These are phyloP conservation scores for Helleia helle DNA, from an alignment of 2,888 invertebrate genomes.

Conservation along the genomic window DNA sequence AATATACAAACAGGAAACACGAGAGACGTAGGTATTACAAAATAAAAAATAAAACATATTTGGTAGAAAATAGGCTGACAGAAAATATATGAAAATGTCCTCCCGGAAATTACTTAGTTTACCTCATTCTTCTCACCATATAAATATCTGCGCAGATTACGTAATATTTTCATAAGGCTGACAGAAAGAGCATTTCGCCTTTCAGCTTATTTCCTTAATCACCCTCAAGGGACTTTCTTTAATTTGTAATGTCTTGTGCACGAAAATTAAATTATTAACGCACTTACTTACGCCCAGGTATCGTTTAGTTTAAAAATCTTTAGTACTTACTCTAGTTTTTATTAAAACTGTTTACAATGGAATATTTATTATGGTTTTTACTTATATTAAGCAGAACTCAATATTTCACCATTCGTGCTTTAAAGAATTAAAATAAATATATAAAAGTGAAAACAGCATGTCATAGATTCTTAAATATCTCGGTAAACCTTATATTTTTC, in stretches of 20 bases:
- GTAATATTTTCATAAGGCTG: slow-evolving; percentile 6
- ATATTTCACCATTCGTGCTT: too few species aligned
- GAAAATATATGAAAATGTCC: not conserved
- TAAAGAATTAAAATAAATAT: too few species aligned
- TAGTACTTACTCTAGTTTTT: too few species aligned
- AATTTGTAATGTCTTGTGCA: not conserved
- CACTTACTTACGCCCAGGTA: not conserved
- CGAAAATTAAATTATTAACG: not conserved
- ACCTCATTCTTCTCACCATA: not conserved
- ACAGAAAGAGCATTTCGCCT: not conserved
- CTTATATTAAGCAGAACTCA: too few species aligned
- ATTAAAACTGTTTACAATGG: not conserved
- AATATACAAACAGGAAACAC: too few species aligned
- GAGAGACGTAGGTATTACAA: not conserved
- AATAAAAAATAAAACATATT: not conserved
- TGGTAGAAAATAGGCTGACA: not conserved
- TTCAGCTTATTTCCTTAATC: not conserved
- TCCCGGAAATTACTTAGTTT: slow-evolving; percentile 3
- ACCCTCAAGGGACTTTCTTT: not conserved
- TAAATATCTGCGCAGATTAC: slow-evolving; percentile 3
- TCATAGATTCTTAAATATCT: too few species aligned
- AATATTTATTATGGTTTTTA: too few species aligned
- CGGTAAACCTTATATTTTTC: too few species aligned
- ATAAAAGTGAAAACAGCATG: too few species aligned
- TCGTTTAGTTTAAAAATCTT: too few species aligned